Conservation (phyloP, 1,140 invertebrate species). For the Zaprionus camerounensis region DNA sequence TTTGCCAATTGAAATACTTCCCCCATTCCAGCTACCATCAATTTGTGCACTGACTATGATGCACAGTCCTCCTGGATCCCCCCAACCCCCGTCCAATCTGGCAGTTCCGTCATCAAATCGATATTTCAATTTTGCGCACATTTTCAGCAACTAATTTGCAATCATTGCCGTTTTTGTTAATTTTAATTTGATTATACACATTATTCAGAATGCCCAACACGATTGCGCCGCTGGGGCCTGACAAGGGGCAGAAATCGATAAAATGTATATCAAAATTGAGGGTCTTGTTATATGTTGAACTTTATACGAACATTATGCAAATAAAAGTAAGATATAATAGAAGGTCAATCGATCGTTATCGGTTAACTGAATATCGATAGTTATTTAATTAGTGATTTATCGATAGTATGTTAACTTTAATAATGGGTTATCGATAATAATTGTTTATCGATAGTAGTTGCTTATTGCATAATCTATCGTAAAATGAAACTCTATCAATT, state of each 20-base stretch:
- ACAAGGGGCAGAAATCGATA: slow-evolving; percentile 21
- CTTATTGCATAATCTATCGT: too few relatives aligned
- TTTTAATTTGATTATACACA: slow-evolving; percentile 78
- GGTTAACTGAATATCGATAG: too few relatives aligned
- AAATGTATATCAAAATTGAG: slow-evolving; percentile 14
- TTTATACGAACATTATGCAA: not conserved
- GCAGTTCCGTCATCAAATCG: slow-evolving; percentile 24
- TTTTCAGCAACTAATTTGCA: slow-evolving; percentile 76
- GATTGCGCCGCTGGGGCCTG: not conserved
- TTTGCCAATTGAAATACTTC: slow-evolving; percentile 31
- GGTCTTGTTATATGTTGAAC: not conserved
- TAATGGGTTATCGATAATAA: too few relatives aligned
- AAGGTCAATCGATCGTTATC: too few relatives aligned
- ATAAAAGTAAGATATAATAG: not conserved
- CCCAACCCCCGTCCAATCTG: not conserved
- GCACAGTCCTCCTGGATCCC: not conserved
- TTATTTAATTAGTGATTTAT: too few relatives aligned
- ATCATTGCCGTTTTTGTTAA: slow-evolving; percentile 77
- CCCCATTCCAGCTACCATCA: slow-evolving; percentile 22
- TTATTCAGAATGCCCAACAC: slow-evolving; percentile 39
- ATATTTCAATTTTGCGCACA: slow-evolving; percentile 70
- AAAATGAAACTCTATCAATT: too few relatives aligned
- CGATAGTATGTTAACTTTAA: too few relatives aligned
- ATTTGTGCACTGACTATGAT: slow-evolving; percentile 30
- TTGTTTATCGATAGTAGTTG: too few relatives aligned